Evolutionary conservation across 2,888 invertebrate genomes (phyloP), one percentile per base, ranked within the genome.

Genomic region (Isoperla grammatica): DNA sequence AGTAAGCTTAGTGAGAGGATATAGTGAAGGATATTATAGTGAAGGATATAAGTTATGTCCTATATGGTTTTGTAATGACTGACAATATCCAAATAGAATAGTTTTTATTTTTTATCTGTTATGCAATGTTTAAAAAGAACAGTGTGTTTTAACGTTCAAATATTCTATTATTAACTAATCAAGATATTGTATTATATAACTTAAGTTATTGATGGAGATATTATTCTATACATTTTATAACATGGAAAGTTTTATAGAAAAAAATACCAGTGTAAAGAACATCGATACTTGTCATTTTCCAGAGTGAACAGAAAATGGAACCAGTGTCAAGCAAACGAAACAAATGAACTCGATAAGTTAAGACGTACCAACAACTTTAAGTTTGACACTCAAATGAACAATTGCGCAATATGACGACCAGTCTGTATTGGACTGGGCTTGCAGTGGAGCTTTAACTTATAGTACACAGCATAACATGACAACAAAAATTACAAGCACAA

Each of bases 1-100:
- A 29, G 29, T 29, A 29, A 4, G 8, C 29, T 29, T 29, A 29
- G n/a, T n/a, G n/a, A n/a, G n/a, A n/a, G n/a, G n/a, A n/a, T n/a
- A 23, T 29, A 15, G 15, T 35, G 22, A 53, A 35, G 39, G 9
- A 29, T 29, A 29, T 8, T n/a, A 23, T 29, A 15, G 15, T 35
- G 22, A 53, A 35, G 39, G 9, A 29, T 29, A 29, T 8, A 4
- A 29, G 29, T 29, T 4, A 29, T 29, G 8, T 29, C 29, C 29
- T 29, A 29, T 29, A 29, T 6, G 29, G 29, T 29, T 29, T 29
- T 29, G 29, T 29, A 29, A 29, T 29, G 29, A 29, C 29, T 29
- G 29, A 37, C 15, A 57, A n/a, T 19, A 59, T 53, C 54, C 59
- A 59, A 59, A 59, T 59, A 59, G 59, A 59, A 54, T 42, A 59